Percentiles rank a stretch among this genome's conserved stretches.
phyloP scores from a whole-genome alignment of 2,797 vertebrate species.

The Manis javanica region DNA sequence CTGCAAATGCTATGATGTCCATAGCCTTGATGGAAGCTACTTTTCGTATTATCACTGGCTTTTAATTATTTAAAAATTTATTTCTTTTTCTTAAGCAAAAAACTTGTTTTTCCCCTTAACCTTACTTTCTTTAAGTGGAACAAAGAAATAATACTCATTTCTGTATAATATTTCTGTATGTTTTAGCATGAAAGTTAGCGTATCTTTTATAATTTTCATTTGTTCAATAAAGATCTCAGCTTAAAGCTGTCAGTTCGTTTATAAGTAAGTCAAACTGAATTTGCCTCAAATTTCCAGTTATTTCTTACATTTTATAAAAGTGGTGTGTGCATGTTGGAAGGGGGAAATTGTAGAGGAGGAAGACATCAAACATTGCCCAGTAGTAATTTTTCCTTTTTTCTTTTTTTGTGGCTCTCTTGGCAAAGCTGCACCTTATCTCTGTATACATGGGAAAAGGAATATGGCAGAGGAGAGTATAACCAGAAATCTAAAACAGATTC shows the following conservation, averaged over 20 bases:
- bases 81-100: neutral
- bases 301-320: neutral
- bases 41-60: conserved; percentile 8
- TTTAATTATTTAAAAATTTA: conserved; percentile 38
- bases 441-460: neutral
- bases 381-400: neutral
- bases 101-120: neutral
- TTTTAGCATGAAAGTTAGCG: conserved; percentile 35
- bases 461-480: neutral
- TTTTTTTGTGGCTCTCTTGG: neutral
- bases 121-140: neutral
- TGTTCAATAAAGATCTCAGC: neutral
- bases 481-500: conserved; percentile 26
- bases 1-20: neutral
- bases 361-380: neutral
- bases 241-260: neutral
- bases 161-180: neutral
- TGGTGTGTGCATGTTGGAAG: neutral
- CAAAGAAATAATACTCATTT: neutral
- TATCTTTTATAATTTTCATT: neutral
- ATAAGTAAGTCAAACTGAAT: neutral
- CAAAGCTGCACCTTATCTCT: neutral
- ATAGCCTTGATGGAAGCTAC: neutral
- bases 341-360: neutral
- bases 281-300: neutral